Evolutionary conservation across 1,140 invertebrate species (phyloP).

Genomic region (Dinoponera quadriceps): DNA sequence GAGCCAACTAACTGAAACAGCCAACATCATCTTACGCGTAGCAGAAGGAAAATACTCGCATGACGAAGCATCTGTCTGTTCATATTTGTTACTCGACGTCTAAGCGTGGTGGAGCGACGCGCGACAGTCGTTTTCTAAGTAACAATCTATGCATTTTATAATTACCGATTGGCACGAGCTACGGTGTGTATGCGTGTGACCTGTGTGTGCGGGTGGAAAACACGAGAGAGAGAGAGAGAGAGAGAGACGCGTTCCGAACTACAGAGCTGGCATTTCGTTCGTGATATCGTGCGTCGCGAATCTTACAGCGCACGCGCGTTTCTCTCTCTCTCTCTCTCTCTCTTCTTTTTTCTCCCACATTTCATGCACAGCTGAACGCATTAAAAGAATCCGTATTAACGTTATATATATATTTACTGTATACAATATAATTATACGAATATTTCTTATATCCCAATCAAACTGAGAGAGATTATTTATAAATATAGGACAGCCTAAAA

Average conservation of each 20-base stretch:
- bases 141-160: constrained; percentile 22
- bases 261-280: constrained; percentile 18
- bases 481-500: constrained; percentile 67
- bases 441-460: constrained; percentile 75
- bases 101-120: not conserved
- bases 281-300: constrained; percentile 28
- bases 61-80: not conserved
- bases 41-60: constrained; percentile 30
- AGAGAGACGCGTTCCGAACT: constrained; percentile 27
- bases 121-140: constrained; percentile 7
- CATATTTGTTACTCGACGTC: constrained; percentile 3
- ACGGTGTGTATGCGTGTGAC: not conserved
- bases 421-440: constrained; percentile 80
- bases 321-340: too few species aligned
- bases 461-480: constrained; percentile 66
- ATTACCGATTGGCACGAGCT: constrained; percentile 31
- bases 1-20: not conserved
- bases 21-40: not conserved
- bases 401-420: constrained; percentile 82
- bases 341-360: constrained; percentile 3
- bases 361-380: constrained; percentile 67
- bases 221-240: not conserved
- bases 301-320: not conserved
- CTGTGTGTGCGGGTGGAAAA: constrained; percentile 43
- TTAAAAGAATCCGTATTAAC: constrained; percentile 76